phyloP scores from a whole-genome alignment of 1,140 invertebrate species.

The Bombus sibiricus region DNA sequence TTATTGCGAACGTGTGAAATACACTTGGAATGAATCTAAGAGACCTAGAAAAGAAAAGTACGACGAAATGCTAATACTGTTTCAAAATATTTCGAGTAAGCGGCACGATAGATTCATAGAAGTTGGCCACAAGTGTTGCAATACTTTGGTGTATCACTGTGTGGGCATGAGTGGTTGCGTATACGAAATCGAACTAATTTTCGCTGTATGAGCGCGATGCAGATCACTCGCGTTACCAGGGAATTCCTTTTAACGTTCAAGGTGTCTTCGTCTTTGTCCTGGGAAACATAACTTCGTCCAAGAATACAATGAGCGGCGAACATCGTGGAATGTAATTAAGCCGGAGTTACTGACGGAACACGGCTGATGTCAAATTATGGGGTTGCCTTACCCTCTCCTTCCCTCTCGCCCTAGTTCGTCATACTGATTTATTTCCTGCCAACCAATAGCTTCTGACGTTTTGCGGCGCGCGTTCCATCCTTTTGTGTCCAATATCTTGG shows the following conservation, averaged over 20 bases:
- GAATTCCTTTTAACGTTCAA: conserved; percentile 37
- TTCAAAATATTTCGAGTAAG: too few species aligned
- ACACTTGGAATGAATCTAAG: too few species aligned
- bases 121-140: not conserved
- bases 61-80: too few species aligned
- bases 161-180: not conserved
- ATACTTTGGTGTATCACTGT: not conserved
- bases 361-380: conserved; percentile 81
- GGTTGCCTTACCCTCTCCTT: conserved; percentile 40
- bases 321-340: conserved; percentile 82
- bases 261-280: conserved; percentile 36
- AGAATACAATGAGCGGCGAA: conserved; percentile 74
- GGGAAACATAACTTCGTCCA: conserved; percentile 64
- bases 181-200: not conserved
- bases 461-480: conserved; percentile 8
- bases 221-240: not conserved
- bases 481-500: not conserved
- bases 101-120: not conserved
- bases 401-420: conserved; percentile 71
- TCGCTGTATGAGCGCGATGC: not conserved
- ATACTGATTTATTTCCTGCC: conserved; percentile 79
- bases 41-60: too few species aligned
- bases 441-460: conserved; percentile 21
- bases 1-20: too few species aligned
- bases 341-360: conserved; percentile 74